Base-by-base conservation (phyloP, 2,797 vertebrate species). In the Karalla daura region DNA sequence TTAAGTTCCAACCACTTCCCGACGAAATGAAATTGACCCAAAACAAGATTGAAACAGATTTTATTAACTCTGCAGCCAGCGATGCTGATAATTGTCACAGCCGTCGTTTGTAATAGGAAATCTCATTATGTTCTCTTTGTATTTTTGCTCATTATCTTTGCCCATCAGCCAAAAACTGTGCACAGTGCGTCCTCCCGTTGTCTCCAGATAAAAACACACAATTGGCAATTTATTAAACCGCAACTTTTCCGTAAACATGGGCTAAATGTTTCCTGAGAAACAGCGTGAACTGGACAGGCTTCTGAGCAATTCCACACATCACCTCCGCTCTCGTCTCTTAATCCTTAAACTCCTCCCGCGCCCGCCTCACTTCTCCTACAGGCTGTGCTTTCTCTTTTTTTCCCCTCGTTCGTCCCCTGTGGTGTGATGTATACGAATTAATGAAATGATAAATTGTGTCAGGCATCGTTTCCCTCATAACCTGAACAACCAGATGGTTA, bases 11-110 rank as follows among this genome's bases (percentile, higher is more conserved):
- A 7, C 51, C 13, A 4, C 27, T 5, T n/a, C 3, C n/a, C 36
- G 51, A 32, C 18, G 47, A 63, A 63, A 60, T 63, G 5, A 59
- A 63, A 69, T 65, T 15, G 2, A 63, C 50, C 62, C 73, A 53
- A 63, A 76, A 70, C 54, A 52, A 70, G 65, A 75, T 75, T 72
- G 23, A 46, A 58, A 47, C 41, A 46, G 47, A 50, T 71, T 80
- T 74, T 66, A 63, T 72, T 71, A 74, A 67, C 76, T 80, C 51
- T 45, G 72, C 36, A 70, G 70, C 58, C 75, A 71, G 53, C 47
- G 81, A 76, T 68, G 73, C 78, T 35, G 39, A 76, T 79, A 79
- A 80, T 78, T 72, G 62, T 32, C 68, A 50, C 43, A 47, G 49
- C 47, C 46, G n/a, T 37, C 28, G 11, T 71, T 85, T 49, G 43